Evolutionary conservation across 1,140 invertebrate species (phyloP), one percentile per base, ranked within the genome.

Genomic region (Odontomachus brunneus): DNA sequence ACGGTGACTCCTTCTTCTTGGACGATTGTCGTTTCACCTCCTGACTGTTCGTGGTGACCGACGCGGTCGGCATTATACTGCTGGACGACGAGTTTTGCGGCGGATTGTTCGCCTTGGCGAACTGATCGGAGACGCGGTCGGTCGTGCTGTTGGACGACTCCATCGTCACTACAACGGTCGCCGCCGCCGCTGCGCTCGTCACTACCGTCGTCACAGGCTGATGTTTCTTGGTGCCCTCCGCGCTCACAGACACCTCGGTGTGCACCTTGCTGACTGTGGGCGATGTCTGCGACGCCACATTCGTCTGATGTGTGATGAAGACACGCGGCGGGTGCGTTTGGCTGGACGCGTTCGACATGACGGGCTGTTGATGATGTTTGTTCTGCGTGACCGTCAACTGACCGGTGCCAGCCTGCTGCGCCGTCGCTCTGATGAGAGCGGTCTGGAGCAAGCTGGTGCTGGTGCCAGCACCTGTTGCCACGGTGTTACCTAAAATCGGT

Each of bases 401-500:
- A 96, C 96, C 57, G 96, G 95, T 93, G 96, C 96, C 57, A 97
- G 94, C 62, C 96, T 93, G 83, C 95, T 96, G 14, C 93, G 95
- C 95, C n/a, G 96, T 96, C 2, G 96, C 96, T 91, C 96, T 93
- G 73, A 96, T 96, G 19, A 97, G 93, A 51, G 96, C 96, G 53
- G 96, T 95, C 92, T 97, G 96, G 49, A 97, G 94, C 66, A 97
- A 92, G 81, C 95, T 96, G 7, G 94, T 95, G 88, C 94, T 95
- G 17, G 92, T 88, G 94, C 95, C 19, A 92, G 88, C 69, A 5
- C 93, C 92, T 3, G 94, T 94, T 12, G 94, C 92, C 14, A 90
- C 80, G 12, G 86, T 85, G 7, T 91, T 90, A 2, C 93, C 92
- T 3, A 93, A 84, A 57, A 93, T 85, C 15, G 95, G 95, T 69